Evolutionary conservation across 2,797 vertebrate genomes (phyloP).

Genomic region (Okamejei kenojei): DNA sequence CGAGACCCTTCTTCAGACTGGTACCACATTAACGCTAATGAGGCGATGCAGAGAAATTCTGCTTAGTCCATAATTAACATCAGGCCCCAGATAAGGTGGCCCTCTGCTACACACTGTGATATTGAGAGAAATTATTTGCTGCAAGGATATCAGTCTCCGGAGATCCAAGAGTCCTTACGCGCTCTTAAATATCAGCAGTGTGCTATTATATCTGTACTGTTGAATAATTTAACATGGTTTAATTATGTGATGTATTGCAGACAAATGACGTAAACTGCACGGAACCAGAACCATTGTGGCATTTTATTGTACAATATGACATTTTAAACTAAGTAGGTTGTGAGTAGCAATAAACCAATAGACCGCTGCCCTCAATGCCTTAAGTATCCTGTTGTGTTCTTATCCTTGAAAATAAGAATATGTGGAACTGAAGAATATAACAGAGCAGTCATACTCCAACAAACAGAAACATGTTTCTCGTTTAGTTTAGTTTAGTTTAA

Average conservation of each 20-base stretch:
- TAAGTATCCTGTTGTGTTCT: slow-evolving; percentile 24
- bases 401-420: neutral
- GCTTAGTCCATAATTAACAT: slow-evolving; percentile 23
- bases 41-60: neutral
- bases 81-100: neutral
- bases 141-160: neutral
- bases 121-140: neutral
- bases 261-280: slow-evolving; percentile 18
- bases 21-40: neutral
- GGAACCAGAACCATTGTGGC: neutral
- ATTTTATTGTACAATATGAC: slow-evolving; percentile 7
- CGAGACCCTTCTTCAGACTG: neutral
- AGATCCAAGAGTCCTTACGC: slow-evolving; percentile 10
- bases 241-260: slow-evolving; percentile 27
- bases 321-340: slow-evolving; percentile 16
- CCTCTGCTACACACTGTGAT: neutral
- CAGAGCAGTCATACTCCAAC: neutral
- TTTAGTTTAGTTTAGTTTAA: too few relatives aligned
- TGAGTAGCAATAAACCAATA: slow-evolving; percentile 16
- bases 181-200: neutral
- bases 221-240: slow-evolving; percentile 25
- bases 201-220: slow-evolving; percentile 15
- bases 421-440: neutral
- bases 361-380: neutral
- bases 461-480: neutral